Conservation (phyloP, 2,113 vertebrate species). For the Muscicapa adusta region DNA sequence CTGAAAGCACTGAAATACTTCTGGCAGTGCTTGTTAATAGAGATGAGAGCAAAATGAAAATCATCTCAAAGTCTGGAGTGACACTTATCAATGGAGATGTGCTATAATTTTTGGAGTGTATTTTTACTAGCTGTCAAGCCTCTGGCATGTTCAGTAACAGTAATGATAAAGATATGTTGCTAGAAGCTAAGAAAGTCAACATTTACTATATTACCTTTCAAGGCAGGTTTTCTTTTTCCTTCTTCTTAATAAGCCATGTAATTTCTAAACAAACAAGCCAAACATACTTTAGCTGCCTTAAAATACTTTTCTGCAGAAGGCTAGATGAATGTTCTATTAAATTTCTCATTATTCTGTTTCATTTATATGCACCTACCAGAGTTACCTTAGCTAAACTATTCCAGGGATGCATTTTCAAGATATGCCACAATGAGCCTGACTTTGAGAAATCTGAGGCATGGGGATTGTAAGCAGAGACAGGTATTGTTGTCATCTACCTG, state of each 20-base stretch:
- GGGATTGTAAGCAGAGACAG: neutral
- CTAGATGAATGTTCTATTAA: neutral
- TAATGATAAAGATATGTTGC: neutral
- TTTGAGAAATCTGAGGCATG: neutral
- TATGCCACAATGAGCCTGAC: neutral
- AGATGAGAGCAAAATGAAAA: neutral
- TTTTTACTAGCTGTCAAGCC: neutral
- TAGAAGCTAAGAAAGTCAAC: neutral
- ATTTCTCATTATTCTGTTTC: neutral
- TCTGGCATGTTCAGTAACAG: neutral
- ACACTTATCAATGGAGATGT: rapidly evolving
- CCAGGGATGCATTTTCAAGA: neutral
- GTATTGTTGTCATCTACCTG: neutral
- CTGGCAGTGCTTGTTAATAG: neutral
- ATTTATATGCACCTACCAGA: neutral
- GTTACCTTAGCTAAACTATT: neutral
- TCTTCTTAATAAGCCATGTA: neutral
- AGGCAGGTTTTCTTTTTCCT: neutral
- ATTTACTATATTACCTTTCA: neutral
- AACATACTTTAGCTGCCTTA: neutral
- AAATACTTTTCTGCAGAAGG: neutral
- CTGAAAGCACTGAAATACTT: neutral
- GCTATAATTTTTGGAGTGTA: neutral
- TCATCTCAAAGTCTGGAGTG: neutral
- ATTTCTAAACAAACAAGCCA: neutral